A percentile compares a stretch with the other conserved stretches of the same genome.
Evolutionary conservation across 1,140 invertebrate species (phyloP).

Genomic region (Spodoptera litura): DNA sequence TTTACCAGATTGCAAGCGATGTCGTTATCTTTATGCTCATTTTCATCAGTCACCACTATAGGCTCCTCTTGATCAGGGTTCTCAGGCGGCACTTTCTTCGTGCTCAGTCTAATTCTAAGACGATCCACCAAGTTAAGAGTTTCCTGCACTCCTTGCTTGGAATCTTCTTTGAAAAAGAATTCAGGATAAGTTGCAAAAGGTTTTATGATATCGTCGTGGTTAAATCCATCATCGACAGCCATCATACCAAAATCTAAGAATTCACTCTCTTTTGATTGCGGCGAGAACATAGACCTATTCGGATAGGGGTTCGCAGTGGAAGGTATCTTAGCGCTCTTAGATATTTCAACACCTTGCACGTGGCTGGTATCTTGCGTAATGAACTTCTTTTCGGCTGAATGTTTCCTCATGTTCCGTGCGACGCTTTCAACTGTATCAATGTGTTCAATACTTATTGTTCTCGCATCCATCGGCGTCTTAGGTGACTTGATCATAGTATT

Average conservation of each 20-base stretch:
- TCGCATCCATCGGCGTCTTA: slow-evolving; percentile 80
- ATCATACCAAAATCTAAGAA: slow-evolving; percentile 90
- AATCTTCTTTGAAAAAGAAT: slow-evolving; percentile 91
- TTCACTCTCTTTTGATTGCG: slow-evolving; percentile 89
- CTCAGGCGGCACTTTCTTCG: slow-evolving; percentile 73
- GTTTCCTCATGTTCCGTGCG: slow-evolving; percentile 68
- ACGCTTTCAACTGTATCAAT: slow-evolving; percentile 72
- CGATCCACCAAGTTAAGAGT: slow-evolving; percentile 93
- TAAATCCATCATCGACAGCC: slow-evolving; percentile 88
- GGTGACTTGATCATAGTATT: slow-evolving; percentile 84
- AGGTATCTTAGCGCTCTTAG: slow-evolving; percentile 80
- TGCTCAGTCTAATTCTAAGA: slow-evolving; percentile 87
- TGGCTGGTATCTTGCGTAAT: slow-evolving; percentile 78
- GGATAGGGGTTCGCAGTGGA: slow-evolving; percentile 75
- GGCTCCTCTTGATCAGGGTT: slow-evolving; percentile 63
- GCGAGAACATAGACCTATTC: slow-evolving; percentile 90
- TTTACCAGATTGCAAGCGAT: slow-evolving; percentile 27
- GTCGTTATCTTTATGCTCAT: slow-evolving; percentile 55
- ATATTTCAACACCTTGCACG: slow-evolving; percentile 79
- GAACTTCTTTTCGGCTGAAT: slow-evolving; percentile 84
- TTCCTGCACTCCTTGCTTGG: slow-evolving; percentile 90
- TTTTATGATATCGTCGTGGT: slow-evolving; percentile 88
- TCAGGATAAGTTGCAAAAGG: slow-evolving; percentile 89
- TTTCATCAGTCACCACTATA: slow-evolving; percentile 51
- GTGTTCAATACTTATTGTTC: slow-evolving; percentile 70